A percentile compares a stretch with the other conserved stretches of the same genome.
Conservation (phyloP, 2,888 invertebrate species). For the Petrolisthes manimaculis region DNA sequence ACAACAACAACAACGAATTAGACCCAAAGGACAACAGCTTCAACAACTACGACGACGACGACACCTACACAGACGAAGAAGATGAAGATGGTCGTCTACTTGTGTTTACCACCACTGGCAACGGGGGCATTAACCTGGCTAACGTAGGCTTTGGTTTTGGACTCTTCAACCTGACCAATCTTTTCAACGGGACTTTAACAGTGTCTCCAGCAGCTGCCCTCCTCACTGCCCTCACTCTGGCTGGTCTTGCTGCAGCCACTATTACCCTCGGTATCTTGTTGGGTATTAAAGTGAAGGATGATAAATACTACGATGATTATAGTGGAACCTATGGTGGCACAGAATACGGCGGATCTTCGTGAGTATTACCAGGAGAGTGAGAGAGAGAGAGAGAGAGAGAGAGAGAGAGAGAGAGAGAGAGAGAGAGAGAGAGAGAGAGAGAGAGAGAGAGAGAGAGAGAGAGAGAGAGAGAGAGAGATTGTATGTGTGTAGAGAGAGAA, state of each 20-base stretch:
- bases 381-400: not conserved
- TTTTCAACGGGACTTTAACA: not conserved
- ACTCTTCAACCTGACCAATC: too few relatives aligned
- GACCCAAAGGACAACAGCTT: too few relatives aligned
- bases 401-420: not conserved
- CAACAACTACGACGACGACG: too few relatives aligned
- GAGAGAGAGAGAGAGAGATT: too few relatives aligned
- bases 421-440: not conserved
- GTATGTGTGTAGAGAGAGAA: too few relatives aligned
- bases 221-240: slow-evolving; percentile 3
- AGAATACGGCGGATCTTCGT: slow-evolving; percentile 12
- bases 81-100: slow-evolving; percentile 20
- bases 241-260: slow-evolving; percentile 22
- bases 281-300: slow-evolving; percentile 20
- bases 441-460: not conserved
- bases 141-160: too few relatives aligned
- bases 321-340: too few relatives aligned
- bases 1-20: too few relatives aligned
- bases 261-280: slow-evolving; percentile 18
- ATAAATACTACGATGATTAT: slow-evolving; percentile 17
- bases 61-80: slow-evolving; percentile 1
- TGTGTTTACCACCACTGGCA: slow-evolving; percentile 3
- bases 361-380: not conserved
- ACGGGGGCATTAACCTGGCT: too few relatives aligned
- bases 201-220: not conserved